Evolutionary conservation across 2,797 vertebrate genomes (phyloP).

Genomic region (Siniperca obscura): DNA sequence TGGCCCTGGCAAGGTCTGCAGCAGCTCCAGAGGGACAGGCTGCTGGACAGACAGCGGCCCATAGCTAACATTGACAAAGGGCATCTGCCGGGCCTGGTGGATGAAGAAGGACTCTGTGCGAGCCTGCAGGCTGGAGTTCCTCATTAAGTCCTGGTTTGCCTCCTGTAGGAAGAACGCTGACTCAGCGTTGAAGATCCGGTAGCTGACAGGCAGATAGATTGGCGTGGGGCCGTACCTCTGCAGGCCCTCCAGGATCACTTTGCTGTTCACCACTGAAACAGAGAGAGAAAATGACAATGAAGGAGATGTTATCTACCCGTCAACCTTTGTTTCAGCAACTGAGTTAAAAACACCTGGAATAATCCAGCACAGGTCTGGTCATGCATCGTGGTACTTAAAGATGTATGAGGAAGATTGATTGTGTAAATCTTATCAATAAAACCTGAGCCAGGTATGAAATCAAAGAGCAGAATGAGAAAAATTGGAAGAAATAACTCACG

Average conservation of each 20-base stretch:
- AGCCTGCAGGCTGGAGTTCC: conserved; percentile 93
- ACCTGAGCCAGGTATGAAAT: conserved; percentile 52
- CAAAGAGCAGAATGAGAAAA: conserved; percentile 46
- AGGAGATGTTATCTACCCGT: conserved; percentile 11
- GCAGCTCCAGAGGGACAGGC: conserved; percentile 88
- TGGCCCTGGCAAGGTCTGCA: conserved; percentile 76
- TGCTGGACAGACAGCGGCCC: conserved; percentile 91
- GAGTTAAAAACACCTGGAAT: conserved; percentile 2
- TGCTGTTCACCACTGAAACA: conserved; percentile 86
- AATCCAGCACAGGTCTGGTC: conserved; percentile 3
- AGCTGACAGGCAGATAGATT: conserved; percentile 94
- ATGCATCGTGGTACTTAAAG: conserved; percentile 8
- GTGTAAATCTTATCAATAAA: conserved; percentile 37
- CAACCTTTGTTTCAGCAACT: conserved; percentile 16
- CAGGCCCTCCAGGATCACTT: conserved; percentile 85
- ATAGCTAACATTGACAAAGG: conserved; percentile 90
- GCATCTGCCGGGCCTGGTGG: conserved; percentile 88
- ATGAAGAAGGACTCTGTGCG: conserved; percentile 92
- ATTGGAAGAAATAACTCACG: conserved; percentile 49
- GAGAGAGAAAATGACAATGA: conserved; percentile 57
- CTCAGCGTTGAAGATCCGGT: conserved; percentile 88
- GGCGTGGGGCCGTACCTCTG: conserved; percentile 89
- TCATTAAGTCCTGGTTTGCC: conserved; percentile 90
- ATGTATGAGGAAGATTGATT: conserved; percentile 26
- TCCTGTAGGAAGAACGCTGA: conserved; percentile 92